Conservation (phyloP, 2,888 invertebrate species). For the Apantesis nais region DNA sequence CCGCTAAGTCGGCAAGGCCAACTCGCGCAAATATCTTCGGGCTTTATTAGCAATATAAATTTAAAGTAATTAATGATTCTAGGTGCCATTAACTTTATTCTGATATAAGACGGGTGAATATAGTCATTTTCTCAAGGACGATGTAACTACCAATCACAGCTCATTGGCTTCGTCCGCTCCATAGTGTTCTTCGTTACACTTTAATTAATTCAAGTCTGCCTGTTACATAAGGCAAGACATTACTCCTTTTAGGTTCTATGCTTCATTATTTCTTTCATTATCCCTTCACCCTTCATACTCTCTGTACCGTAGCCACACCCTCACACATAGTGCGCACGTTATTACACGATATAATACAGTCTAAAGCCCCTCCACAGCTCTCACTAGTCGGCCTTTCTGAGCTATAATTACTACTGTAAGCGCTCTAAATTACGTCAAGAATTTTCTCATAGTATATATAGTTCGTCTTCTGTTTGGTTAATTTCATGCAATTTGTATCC, state of each 20-base stretch:
- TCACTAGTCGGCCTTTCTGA: slow-evolving; percentile 43
- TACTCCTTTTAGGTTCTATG: slow-evolving; percentile 42
- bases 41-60: not conserved
- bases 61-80: slow-evolving; percentile 10
- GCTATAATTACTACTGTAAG: slow-evolving; percentile 48
- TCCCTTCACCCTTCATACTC: slow-evolving; percentile 32
- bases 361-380: slow-evolving; percentile 42
- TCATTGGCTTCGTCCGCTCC: slow-evolving; percentile 31
- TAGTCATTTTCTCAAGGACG: slow-evolving; percentile 21
- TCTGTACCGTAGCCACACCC: slow-evolving; percentile 24
- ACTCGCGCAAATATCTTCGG: not conserved
- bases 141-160: slow-evolving; percentile 36
- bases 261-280: slow-evolving; percentile 56
- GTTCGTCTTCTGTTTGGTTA: slow-evolving; percentile 45
- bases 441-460: slow-evolving; percentile 47
- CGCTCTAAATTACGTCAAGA: slow-evolving; percentile 51
- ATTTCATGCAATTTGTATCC: slow-evolving; percentile 39
- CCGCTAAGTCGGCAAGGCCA: not conserved
- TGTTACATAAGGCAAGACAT: slow-evolving; percentile 50
- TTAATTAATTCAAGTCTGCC: slow-evolving; percentile 54
- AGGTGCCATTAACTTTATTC: slow-evolving; percentile 7
- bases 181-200: slow-evolving; percentile 41
- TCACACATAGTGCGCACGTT: slow-evolving; percentile 39
- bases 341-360: slow-evolving; percentile 46
- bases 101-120: slow-evolving; percentile 14